Percentiles rank a stretch among this genome's conserved stretches.
These are phyloP conservation scores for Microhierax caerulescens DNA, from an alignment of 2,797 vertebrate genomes.

Conservation along the genomic window DNA sequence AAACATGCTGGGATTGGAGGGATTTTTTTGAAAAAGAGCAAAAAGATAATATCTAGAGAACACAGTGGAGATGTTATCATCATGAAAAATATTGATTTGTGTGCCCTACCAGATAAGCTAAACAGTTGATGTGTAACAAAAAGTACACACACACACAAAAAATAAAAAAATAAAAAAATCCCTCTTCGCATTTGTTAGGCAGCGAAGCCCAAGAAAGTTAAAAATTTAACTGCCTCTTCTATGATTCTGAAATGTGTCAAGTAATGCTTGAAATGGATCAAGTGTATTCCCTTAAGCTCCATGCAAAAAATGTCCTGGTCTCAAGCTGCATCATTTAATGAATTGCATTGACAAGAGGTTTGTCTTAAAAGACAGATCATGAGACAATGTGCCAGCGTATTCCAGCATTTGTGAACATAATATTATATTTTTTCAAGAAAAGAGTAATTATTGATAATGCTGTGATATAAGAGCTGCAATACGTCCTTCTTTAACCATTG, in stretches of 20 bases:
- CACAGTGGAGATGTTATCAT: background rate
- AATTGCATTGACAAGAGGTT: background rate
- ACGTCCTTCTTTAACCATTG: constrained; percentile 7
- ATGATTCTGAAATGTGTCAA: background rate
- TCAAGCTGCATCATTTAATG: background rate
- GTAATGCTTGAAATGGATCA: constrained; percentile 28
- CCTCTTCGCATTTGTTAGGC: background rate
- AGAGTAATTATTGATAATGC: background rate
- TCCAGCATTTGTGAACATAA: constrained; percentile 6
- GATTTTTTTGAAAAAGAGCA: background rate
- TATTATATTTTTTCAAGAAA: constrained; percentile 7
- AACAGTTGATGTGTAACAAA: background rate
- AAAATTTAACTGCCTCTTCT: background rate
- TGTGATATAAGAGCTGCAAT: background rate
- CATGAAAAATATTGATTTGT: background rate
- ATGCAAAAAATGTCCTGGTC: background rate
- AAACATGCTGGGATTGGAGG: background rate
- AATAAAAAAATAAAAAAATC: background rate
- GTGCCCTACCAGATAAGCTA: background rate
- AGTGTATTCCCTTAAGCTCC: background rate
- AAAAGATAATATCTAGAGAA: background rate
- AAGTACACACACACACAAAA: background rate
- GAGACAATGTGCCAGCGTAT: background rate
- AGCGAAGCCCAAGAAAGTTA: background rate
- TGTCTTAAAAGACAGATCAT: constrained; percentile 43